Evolutionary conservation across 2,113 vertebrate species (phyloP).

Genomic region (Caranx melampygus): DNA sequence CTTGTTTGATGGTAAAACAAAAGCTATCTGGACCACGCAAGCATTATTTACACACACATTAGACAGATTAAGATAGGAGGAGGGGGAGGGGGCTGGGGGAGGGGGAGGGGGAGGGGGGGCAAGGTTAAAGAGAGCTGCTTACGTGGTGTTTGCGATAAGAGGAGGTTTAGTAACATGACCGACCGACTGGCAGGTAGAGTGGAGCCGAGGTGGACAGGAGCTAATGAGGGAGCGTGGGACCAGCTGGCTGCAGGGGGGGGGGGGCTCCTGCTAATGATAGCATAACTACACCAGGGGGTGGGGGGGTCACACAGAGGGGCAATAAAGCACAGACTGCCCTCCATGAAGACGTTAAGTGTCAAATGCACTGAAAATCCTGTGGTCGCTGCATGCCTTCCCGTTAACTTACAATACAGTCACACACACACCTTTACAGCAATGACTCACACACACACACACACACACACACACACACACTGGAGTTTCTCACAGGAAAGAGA

Average conservation of each 20-base stretch:
- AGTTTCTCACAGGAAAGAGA: conserved; percentile 34
- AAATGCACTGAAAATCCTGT: not conserved
- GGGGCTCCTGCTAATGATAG: conserved; percentile 68
- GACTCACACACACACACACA: conserved; percentile 20
- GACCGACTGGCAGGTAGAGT: conserved; percentile 55
- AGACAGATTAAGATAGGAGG: conserved; percentile 67
- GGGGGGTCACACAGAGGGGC: conserved; percentile 46
- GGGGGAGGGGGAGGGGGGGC: not conserved
- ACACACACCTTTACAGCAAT: conserved; percentile 28
- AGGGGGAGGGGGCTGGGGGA: not conserved
- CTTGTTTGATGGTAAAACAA: conserved; percentile 76
- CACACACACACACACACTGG: conserved; percentile 11
- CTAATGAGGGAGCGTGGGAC: conserved; percentile 61
- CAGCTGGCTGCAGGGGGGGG: conserved; percentile 63
- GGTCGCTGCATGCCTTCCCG: not conserved
- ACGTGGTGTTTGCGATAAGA: conserved; percentile 56
- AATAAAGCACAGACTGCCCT: not conserved
- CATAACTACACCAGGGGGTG: conserved; percentile 17
- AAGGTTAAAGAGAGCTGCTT: conserved; percentile 48
- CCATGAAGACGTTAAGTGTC: conserved; percentile 19
- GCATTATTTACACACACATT: conserved; percentile 74
- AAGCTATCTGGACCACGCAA: conserved; percentile 69
- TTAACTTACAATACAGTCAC: not conserved
- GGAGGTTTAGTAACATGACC: conserved; percentile 40
- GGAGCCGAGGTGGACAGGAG: conserved; percentile 46